Conservation (phyloP, 92 coral and sea anemone species). For the Umimayanthus chanpuru region DNA sequence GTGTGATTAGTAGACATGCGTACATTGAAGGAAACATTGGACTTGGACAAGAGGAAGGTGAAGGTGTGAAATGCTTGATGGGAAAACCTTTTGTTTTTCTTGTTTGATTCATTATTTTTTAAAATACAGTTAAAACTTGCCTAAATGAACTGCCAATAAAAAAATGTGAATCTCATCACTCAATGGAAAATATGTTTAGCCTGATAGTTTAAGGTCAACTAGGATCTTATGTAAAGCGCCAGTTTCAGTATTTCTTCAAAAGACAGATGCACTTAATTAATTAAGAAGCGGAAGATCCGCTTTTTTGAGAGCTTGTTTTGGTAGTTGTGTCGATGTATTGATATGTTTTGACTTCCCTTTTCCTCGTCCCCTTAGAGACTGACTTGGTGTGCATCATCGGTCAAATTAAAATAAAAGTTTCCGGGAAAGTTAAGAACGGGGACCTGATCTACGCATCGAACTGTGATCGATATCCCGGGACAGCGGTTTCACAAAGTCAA, state of each 20-base stretch:
- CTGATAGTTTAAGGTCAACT: neutral
- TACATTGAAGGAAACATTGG: constrained; percentile 68
- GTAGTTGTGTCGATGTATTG: too few relatives aligned
- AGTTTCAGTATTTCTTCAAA: too few relatives aligned
- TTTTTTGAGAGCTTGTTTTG: neutral
- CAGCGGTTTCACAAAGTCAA: constrained; percentile 67
- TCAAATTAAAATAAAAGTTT: constrained; percentile 81
- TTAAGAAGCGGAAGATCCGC: too few relatives aligned
- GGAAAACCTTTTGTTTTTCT: too few relatives aligned
- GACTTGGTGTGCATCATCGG: constrained; percentile 88
- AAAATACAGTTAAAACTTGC: too few relatives aligned
- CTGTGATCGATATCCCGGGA: constrained; percentile 70
- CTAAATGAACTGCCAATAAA: too few relatives aligned
- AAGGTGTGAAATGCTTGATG: neutral
- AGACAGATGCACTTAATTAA: too few relatives aligned
- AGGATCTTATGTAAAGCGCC: neutral
- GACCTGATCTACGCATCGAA: constrained; percentile 78
- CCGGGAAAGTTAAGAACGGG: constrained; percentile 73
- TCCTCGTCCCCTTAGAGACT: constrained; percentile 49
- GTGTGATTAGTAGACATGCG: constrained; percentile 90
- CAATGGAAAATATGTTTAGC: too few relatives aligned
- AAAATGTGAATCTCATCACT: neutral
- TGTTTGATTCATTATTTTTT: too few relatives aligned
- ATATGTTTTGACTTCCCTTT: neutral
- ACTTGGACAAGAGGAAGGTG: constrained; percentile 10